Percentiles rank a stretch among this genome's conserved stretches.
Evolutionary conservation across 2,797 vertebrate genomes (phyloP).

Genomic region (Amblyopsis hoosieri): DNA sequence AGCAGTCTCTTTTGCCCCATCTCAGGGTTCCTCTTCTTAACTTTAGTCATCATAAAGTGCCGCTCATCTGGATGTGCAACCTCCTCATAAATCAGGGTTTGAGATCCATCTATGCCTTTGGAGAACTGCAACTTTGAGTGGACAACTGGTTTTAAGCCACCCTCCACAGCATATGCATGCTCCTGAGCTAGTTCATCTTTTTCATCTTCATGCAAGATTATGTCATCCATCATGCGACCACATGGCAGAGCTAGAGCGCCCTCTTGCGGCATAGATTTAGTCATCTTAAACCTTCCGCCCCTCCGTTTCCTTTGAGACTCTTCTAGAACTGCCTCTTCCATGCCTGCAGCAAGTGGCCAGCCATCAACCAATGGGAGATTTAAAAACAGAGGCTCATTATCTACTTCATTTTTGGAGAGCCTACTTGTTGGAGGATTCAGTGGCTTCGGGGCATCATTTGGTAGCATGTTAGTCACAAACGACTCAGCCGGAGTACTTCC

Average conservation of each 20-base stretch:
- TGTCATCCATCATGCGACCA: conserved; percentile 1
- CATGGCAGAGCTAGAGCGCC: background rate
- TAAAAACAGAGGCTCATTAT: background rate
- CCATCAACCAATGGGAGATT: background rate
- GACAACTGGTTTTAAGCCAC: conserved; percentile 21
- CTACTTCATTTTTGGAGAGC: background rate
- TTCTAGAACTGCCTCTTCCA: background rate
- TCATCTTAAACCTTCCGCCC: conserved; percentile 10
- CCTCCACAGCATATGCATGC: background rate
- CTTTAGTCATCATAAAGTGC: background rate
- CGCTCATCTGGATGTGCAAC: conserved; percentile 21
- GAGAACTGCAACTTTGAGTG: conserved; percentile 56
- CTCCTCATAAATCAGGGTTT: conserved; percentile 65
- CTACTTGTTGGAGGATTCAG: background rate
- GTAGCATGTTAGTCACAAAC: too few species aligned
- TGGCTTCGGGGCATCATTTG: background rate
- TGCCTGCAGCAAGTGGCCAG: background rate
- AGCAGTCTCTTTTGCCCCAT: conserved; percentile 13
- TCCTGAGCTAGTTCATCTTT: background rate
- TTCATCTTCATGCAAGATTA: background rate
- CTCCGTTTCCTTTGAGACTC: conserved; percentile 8
- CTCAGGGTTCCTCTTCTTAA: background rate
- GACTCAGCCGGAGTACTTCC: background rate
- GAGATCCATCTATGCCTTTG: conserved; percentile 46
- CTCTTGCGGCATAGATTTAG: background rate